Conservation (phyloP, 2,888 invertebrate genomes). For the Melinaea menophilus region DNA sequence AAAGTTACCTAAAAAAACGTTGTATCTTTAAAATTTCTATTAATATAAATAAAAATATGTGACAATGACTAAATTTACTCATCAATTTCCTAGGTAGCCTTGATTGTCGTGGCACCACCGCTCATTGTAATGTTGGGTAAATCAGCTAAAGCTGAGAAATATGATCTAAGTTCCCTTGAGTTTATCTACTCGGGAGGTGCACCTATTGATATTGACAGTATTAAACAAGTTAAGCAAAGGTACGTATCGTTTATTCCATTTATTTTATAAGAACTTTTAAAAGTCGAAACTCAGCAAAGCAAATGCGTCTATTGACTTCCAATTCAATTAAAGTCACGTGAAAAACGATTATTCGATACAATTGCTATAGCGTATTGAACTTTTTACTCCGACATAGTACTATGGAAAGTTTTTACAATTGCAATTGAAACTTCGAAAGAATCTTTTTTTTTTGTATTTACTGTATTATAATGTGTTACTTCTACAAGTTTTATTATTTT, state of each 20-base stretch:
- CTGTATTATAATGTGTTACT: background rate
- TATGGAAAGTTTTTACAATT: conserved; percentile 7
- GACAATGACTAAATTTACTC: background rate
- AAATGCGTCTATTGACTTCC: background rate
- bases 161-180: conserved; percentile 51
- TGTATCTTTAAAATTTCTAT: too few species aligned
- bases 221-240: conserved; percentile 45
- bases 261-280: conserved; percentile 1
- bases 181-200: conserved; percentile 53
- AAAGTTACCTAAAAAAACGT: too few species aligned
- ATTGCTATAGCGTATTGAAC: conserved; percentile 4
- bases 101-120: conserved; percentile 49
- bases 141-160: conserved; percentile 46
- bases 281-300: background rate
- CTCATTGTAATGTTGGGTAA: conserved; percentile 49
- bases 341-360: conserved; percentile 3
- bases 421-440: too few species aligned
- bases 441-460: too few species aligned
- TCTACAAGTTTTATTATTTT: conserved; percentile 4
- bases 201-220: conserved; percentile 44
- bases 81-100: conserved; percentile 40
- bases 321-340: conserved; percentile 5
- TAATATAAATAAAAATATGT: too few species aligned
- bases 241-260: conserved; percentile 28
- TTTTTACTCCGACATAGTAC: background rate